Base-by-base conservation (phyloP, 1,140 invertebrate genomes). In the Pogonomyrmex barbatus region DNA sequence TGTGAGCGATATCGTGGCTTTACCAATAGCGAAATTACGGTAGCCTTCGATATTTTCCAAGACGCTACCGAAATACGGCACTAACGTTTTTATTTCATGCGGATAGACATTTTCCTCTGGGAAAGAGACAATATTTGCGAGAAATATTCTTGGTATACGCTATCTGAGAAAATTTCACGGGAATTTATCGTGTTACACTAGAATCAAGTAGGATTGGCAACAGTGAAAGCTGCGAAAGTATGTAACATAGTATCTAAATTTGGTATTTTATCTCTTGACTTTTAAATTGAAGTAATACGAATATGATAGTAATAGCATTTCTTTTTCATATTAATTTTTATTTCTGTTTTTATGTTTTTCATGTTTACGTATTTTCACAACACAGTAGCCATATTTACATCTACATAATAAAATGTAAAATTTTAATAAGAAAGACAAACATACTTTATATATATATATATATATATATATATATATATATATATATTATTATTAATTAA, bases 21-120 rank as follows among this genome's bases (percentile, higher is more conserved):
- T 79, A 33, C 33, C 76, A 67, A 78, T 39, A 33, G 12, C 36
- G n/a, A 54, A 79, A 79, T 68, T 79, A 56, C 24, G n/a, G 6
- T 14, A 63, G 12, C 6, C n/a, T 42, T n/a, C 30, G 4, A 39
- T 54, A 39, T 68, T 68, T 52, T 68, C 8, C 14, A 36, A 65
- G 45, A 24, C 5, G 33, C 30, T 52, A 39, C 17, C 24, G 36
- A 42, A 52, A 56, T 17, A 2, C 4, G 58, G 42, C 47, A 17
- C n/a, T 63, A 54, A n/a, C 17, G 12, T 78, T 78, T 78, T 65
- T 78, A 65, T 78, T 63, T 65, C 60, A 47, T 78, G 14, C 14
- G 30, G 60, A 52, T 78, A 65, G 45, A 63, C 17, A 68, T 67
- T 79, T 24, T 52, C 17, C n/a, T 65, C 33, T n/a, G n/a, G 33